These are phyloP conservation scores for Clarias platycephalus DNA, from an alignment of 2,797 vertebrate species.

Conservation along the genomic window DNA sequence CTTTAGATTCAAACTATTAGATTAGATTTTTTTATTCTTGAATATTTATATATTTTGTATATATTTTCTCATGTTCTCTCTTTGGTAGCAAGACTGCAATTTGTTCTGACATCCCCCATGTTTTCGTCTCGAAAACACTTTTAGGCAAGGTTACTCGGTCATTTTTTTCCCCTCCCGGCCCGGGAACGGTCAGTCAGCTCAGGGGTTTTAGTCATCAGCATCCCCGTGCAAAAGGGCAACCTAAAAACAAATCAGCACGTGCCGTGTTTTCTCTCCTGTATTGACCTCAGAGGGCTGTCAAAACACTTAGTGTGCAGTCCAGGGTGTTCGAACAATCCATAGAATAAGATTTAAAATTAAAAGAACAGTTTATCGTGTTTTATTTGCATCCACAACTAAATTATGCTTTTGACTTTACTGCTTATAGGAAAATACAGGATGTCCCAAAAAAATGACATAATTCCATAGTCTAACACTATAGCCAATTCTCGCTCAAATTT, in stretches of 20 bases:
- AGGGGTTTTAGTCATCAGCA: background rate
- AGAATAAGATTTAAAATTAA: background rate
- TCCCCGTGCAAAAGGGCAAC: background rate
- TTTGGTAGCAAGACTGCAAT: background rate
- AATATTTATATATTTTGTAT: background rate
- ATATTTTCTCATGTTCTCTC: background rate
- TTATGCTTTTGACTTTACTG: too few species aligned
- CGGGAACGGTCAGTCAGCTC: background rate
- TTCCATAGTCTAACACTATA: too few species aligned
- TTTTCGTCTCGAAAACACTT: background rate
- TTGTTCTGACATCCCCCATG: background rate
- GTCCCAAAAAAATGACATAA: too few species aligned
- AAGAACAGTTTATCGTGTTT: background rate
- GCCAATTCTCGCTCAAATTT: too few species aligned
- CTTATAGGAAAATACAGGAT: background rate
- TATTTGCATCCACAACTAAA: background rate
- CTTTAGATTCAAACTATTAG: background rate
- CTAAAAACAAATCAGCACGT: constrained; percentile 20
- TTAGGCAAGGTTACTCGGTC: background rate
- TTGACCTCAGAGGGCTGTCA: constrained; percentile 34
- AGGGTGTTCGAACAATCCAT: background rate
- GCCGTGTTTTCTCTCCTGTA: constrained; percentile 39
- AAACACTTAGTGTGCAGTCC: constrained; percentile 32
- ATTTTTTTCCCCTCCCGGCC: background rate
- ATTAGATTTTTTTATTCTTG: background rate